These are phyloP conservation scores for Megalops atlanticus DNA, from an alignment of 2,113 vertebrate genomes.

Conservation along the genomic window DNA sequence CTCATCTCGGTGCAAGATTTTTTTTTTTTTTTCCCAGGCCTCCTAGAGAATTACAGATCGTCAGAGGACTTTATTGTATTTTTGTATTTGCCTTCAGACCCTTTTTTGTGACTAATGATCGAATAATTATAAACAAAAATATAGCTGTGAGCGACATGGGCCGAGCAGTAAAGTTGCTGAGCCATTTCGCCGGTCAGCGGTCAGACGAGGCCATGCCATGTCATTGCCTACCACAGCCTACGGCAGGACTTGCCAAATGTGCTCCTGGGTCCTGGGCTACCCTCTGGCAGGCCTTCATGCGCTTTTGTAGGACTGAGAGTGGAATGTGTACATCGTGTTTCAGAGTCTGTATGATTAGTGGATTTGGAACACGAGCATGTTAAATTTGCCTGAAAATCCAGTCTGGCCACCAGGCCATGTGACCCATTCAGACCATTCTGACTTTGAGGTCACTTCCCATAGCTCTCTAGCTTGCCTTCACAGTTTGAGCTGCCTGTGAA, in stretches of 20 bases:
- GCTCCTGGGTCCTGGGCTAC: neutral
- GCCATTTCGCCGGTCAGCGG: neutral
- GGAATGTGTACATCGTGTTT: neutral
- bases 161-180: neutral
- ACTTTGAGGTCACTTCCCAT: neutral
- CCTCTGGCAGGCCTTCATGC: neutral
- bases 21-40: neutral
- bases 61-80: neutral
- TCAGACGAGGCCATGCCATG: neutral
- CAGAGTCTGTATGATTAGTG: neutral
- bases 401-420: neutral
- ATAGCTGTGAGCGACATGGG: neutral
- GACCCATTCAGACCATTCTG: neutral
- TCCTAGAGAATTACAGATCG: neutral
- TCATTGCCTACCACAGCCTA: neutral
- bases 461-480: neutral
- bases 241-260: neutral
- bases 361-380: neutral
- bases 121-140: neutral
- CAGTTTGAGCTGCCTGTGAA: neutral
- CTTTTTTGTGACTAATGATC: neutral
- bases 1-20: neutral
- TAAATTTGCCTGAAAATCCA: neutral
- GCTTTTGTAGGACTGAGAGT: neutral
- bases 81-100: neutral